Percentiles rank a stretch among this genome's conserved stretches.
These are phyloP conservation scores for Hirtodrosophila histrioides DNA, from an alignment of 2,888 invertebrate genomes.

Conservation along the genomic window DNA sequence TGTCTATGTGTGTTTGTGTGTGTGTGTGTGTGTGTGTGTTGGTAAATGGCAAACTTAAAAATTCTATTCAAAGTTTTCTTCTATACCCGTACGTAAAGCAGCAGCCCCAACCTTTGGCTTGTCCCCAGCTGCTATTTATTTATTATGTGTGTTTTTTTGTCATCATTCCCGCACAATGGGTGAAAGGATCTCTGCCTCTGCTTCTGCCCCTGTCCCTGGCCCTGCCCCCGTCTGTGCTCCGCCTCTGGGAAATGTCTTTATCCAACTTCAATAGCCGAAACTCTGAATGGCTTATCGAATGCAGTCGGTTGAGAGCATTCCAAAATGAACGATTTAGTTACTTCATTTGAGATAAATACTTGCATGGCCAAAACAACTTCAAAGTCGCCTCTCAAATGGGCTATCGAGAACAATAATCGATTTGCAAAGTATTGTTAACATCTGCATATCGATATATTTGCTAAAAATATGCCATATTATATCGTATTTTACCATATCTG, in stretches of 20 bases:
- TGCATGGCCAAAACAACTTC: not conserved
- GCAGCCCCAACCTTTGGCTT: conserved; percentile 2
- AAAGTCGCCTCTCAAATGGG: not conserved
- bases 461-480: too few relatives aligned
- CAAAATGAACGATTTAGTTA: conserved; percentile 22
- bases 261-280: conserved; percentile 28
- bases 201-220: conserved; percentile 1
- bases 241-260: conserved; percentile 44
- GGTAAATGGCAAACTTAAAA: conserved; percentile 80
- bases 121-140: conserved; percentile 62
- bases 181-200: conserved; percentile 37
- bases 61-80: conserved; percentile 78
- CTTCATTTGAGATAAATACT: conserved; percentile 14
- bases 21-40: conserved; percentile 48
- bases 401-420: conserved; percentile 8
- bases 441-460: too few relatives aligned
- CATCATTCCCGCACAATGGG: conserved; percentile 44
- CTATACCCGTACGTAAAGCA: conserved; percentile 34
- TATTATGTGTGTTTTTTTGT: conserved; percentile 53
- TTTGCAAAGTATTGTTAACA: too few relatives aligned
- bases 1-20: conserved; percentile 23
- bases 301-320: conserved; percentile 40
- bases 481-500: too few relatives aligned
- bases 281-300: conserved; percentile 32
- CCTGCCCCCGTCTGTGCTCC: not conserved